Base-by-base conservation (phyloP, 2,888 invertebrate genomes). In the Drosophila diplacantha region DNA sequence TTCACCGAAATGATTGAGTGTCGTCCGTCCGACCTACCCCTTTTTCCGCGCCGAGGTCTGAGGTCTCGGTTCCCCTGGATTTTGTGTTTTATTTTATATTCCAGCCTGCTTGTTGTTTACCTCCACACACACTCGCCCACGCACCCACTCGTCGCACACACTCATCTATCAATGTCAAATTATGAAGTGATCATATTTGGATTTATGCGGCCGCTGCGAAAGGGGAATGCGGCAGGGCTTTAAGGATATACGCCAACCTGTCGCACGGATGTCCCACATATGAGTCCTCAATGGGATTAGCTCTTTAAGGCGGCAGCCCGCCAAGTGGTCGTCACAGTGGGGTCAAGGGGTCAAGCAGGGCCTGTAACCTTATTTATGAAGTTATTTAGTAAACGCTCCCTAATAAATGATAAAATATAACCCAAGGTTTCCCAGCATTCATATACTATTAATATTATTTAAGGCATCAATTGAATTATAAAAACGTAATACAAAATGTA, bases 111-210 rank as follows among this genome's bases (percentile, higher is more conserved):
- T 52, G 56, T 60, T 65, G 51, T 54, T 66, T 58, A 50, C 39
- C 67, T 56, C 73, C 73, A 11, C n/a, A 16, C 24, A 24, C 41
- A 24, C 22, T 8, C 41, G 6, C 71, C 24, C 24, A 1, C 9
- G 4, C 39, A n/a, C 14, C 11, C 31, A 20, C 14, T 20, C 44
- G 44, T 24, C 24, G 22, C 41, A 41, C 77, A 82, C 84, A 85
- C 87, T 87, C 87, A 87, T 87, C 87, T 83, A 87, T 87, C 87
- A 87, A 87, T 85, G 87, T 87, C 87, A 87, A 85, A 87, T 87
- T 87, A 87, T 87, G 87, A 87, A 87, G 87, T 87, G 87, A 87
- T 87, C 87, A 87, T 87, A 87, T 87, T 87, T 83, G 86, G 86
- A 86, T 87, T 87, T 87, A 85, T 86, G 84, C 84, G 83, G 73